These are phyloP conservation scores for Megamerina dolium DNA, from an alignment of 2,888 invertebrate species.

Conservation along the genomic window DNA sequence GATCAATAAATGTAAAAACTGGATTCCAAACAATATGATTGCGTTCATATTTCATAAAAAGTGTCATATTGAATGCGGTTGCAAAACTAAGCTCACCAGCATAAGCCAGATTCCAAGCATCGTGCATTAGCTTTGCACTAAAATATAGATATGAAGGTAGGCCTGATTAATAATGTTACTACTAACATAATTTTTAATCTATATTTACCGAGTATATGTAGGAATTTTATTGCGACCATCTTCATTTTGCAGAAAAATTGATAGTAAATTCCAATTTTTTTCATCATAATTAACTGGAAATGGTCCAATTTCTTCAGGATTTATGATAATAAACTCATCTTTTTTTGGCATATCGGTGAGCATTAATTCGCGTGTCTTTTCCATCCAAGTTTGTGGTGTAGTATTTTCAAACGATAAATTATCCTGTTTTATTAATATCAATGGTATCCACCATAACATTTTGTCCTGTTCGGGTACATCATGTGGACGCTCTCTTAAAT, in stretches of 20 bases:
- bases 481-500: constrained; percentile 66
- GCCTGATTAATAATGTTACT: background rate
- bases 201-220: constrained; percentile 54
- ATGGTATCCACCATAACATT: constrained; percentile 70
- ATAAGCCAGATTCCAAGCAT: constrained; percentile 40
- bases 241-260: constrained; percentile 57
- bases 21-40: constrained; percentile 77
- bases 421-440: constrained; percentile 58
- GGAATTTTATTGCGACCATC: constrained; percentile 57
- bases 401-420: constrained; percentile 56
- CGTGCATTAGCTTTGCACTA: constrained; percentile 36
- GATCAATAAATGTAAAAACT: constrained; percentile 76
- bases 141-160: too few relatives aligned
- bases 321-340: constrained; percentile 68
- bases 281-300: constrained; percentile 78
- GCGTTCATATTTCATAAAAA: constrained; percentile 66
- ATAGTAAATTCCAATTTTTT: constrained; percentile 69
- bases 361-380: constrained; percentile 53
- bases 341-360: constrained; percentile 54
- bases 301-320: constrained; percentile 79
- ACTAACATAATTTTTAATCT: background rate
- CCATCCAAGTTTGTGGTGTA: constrained; percentile 60
- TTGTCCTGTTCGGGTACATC: constrained; percentile 65
- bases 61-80: constrained; percentile 72
- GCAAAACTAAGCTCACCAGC: constrained; percentile 69